These are phyloP conservation scores for Hemaris fuciformis DNA, from an alignment of 2,888 invertebrate genomes.

Conservation along the genomic window DNA sequence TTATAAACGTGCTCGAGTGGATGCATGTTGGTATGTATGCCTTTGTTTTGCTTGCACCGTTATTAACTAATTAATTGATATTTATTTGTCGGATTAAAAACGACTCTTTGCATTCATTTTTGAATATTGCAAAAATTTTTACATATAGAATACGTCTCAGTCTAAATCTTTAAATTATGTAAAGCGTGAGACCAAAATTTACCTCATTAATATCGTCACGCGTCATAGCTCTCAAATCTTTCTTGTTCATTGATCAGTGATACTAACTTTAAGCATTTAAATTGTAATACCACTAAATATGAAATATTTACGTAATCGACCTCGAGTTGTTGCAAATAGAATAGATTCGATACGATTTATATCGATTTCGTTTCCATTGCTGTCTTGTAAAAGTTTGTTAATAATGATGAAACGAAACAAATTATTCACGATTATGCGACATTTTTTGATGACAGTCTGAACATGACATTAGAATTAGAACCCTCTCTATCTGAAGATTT, in stretches of 20 bases:
- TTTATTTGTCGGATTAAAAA: too few species aligned
- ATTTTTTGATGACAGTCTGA: background rate
- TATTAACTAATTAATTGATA: too few species aligned
- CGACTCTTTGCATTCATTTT: too few species aligned
- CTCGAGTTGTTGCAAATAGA: background rate
- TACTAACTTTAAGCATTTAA: background rate
- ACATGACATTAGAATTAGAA: too few species aligned
- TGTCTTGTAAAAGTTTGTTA: constrained; percentile 5
- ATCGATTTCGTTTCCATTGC: constrained; percentile 5
- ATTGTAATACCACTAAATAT: constrained; percentile 4
- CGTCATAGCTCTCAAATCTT: too few species aligned
- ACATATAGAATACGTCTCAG: too few species aligned
- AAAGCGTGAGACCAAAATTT: background rate
- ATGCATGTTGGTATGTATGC: too few species aligned
- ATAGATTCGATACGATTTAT: constrained; percentile 5
- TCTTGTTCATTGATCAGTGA: background rate
- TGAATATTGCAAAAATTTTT: too few species aligned
- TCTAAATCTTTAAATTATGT: too few species aligned
- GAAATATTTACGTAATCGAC: background rate
- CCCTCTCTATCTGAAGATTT: background rate
- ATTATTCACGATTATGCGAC: background rate
- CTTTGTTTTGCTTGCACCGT: too few species aligned
- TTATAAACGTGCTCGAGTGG: too few species aligned
- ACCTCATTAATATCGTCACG: background rate
- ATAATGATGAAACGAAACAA: constrained; percentile 1